Evolutionary conservation across 1,140 invertebrate genomes (phyloP), one percentile per base, ranked within the genome.

Genomic region (Ceratosolen fusciceps): DNA sequence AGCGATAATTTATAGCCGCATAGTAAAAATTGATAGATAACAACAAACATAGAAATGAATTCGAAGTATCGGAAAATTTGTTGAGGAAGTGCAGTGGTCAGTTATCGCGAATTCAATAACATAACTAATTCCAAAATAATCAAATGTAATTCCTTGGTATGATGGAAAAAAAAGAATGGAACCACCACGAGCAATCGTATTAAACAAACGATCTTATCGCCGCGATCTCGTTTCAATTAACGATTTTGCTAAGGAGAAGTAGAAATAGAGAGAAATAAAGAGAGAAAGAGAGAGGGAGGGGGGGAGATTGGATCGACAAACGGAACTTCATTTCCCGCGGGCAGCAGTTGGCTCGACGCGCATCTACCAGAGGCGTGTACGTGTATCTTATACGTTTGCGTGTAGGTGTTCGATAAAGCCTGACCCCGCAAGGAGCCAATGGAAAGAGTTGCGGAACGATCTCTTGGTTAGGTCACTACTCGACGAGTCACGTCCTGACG

Each of bases 401-500:
- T 67, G 31, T 26, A 26, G 43, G 49, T 39, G 24, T 52, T 21
- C 43, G 74, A 77, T 65, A 77, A 49, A 54, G 26, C 14, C 9
- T 58, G 58, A 65, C 58, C 29, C 62, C 34, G 62, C 62, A 67
- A 67, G 34, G 62, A 39, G 12, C 9, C 29, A 34, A 62, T 76
- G 1, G 37, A 31, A 52, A 19, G 31, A 54, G 29, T 65, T 76
- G 68, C 37, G 80, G 76, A 77, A 76, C 79, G 75, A 85, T 83
- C 49, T 62, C 39, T 21, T 43, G 65, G 12, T n/a, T 21, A n/a
- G 81, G 78, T 85, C 78, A 80, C 67, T 43, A 43, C 62, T 39
- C 34, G 37, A 54, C 71, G 68, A 75, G 85, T 84, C 83, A 86
- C 85, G 83, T 85, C 72, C 47, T 43, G 70, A 31, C 75, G 75